phyloP scores from a whole-genome alignment of 2,888 invertebrate species.

The Incurvaria masculella region DNA sequence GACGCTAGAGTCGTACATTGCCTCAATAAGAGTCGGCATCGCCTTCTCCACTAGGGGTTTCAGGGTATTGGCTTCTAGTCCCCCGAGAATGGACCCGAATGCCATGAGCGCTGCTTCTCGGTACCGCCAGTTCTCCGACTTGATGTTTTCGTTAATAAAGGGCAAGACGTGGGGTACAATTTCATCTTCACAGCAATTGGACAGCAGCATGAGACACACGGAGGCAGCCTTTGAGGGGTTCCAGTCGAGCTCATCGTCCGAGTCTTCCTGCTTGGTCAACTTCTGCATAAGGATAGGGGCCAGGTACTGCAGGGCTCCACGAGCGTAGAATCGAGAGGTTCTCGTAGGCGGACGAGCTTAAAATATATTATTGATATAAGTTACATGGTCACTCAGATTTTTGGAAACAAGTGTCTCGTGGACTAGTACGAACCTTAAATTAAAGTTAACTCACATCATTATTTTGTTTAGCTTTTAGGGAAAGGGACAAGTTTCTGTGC shows the following conservation, averaged over 20 bases:
- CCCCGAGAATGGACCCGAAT: constrained; percentile 92
- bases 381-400: no score
- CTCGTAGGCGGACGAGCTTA: constrained; percentile 87
- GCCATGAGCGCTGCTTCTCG: constrained; percentile 99
- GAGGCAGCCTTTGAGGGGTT: constrained; percentile 99
- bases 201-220: constrained; percentile 96
- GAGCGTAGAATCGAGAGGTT: constrained; percentile 96
- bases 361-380: no score
- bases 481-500: no score
- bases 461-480: no score
- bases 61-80: constrained; percentile 81
- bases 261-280: constrained; percentile 94
- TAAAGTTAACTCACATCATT: no score
- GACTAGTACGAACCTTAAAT: no score
- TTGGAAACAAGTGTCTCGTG: no score
- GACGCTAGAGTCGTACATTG: constrained; percentile 93
- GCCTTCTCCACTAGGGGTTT: constrained; percentile 95
- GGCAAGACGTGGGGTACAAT: constrained; percentile 95
- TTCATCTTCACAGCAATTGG: constrained; percentile 96
- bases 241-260: constrained; percentile 99
- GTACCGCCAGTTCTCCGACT: constrained; percentile 86
- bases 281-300: constrained; percentile 93
- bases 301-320: constrained; percentile 93
- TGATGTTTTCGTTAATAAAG: constrained; percentile 94
- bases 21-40: constrained; percentile 90